These are phyloP conservation scores for Temnothorax curvispinosus DNA, from an alignment of 1,140 invertebrate species.

Conservation along the genomic window DNA sequence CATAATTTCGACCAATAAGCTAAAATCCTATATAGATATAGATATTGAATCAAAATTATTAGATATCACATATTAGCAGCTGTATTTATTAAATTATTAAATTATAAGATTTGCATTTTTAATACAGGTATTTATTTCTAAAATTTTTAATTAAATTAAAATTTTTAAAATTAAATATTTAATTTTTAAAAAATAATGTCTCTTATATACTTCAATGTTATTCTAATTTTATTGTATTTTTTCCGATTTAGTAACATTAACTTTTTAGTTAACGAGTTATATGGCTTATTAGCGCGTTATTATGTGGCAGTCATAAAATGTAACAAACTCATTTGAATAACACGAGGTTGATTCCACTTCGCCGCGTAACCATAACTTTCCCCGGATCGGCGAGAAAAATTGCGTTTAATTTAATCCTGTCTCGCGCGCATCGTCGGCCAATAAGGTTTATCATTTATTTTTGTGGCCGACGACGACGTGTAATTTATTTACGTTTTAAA, in stretches of 20 bases:
- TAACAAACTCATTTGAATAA: slow-evolving; percentile 54
- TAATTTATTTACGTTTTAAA: slow-evolving; percentile 63
- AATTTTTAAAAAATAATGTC: not conserved
- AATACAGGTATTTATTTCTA: not conserved
- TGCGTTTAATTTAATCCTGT: slow-evolving; percentile 41
- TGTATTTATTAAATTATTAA: not conserved
- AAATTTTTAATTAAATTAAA: not conserved
- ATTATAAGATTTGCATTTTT: too few relatives aligned
- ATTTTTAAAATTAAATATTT: not conserved
- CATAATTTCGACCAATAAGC: not conserved
- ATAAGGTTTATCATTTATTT: slow-evolving; percentile 56
- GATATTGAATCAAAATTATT: not conserved
- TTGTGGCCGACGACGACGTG: slow-evolving; percentile 5
- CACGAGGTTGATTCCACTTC: slow-evolving; percentile 4
- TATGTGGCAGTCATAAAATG: slow-evolving; percentile 16
- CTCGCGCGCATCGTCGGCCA: slow-evolving; percentile 36
- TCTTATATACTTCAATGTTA: not conserved
- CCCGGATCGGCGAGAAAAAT: slow-evolving; percentile 16
- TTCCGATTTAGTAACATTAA: not conserved
- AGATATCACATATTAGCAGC: not conserved
- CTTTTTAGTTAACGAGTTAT: not conserved
- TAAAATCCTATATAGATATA: not conserved
- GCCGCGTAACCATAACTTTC: slow-evolving; percentile 35
- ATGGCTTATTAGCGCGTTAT: slow-evolving; percentile 14
- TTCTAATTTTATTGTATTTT: not conserved